These are phyloP conservation scores for Volucella inanis DNA, from an alignment of 2,888 invertebrate genomes.

Conservation along the genomic window DNA sequence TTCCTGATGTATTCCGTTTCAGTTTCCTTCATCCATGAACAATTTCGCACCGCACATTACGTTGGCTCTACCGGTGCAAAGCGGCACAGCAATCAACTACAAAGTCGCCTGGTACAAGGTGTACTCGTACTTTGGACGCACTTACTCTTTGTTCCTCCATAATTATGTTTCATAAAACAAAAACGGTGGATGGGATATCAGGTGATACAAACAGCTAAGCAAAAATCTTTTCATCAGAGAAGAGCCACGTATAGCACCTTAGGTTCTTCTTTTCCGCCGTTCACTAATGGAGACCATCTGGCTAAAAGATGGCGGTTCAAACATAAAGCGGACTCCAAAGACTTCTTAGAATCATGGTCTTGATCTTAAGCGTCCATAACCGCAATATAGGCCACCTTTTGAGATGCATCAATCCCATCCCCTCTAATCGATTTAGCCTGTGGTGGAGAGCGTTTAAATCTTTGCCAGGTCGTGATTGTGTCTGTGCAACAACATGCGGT, in stretches of 20 bases:
- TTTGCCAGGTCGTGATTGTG: conserved; percentile 26
- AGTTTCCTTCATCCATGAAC: conserved; percentile 65
- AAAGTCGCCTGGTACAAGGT: conserved; percentile 30
- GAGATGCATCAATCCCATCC: neutral
- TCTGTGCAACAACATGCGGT: conserved; percentile 47
- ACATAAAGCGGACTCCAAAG: conserved; percentile 7
- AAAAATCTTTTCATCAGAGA: neutral
- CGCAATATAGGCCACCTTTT: conserved; percentile 13
- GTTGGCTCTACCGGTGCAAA: conserved; percentile 26
- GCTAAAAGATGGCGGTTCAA: conserved; percentile 21
- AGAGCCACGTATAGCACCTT: neutral
- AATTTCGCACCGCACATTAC: conserved; percentile 58
- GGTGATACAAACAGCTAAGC: conserved; percentile 39
- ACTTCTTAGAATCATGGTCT: conserved; percentile 20
- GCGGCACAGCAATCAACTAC: conserved; percentile 25
- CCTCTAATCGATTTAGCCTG: conserved; percentile 31
- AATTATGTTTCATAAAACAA: conserved; percentile 46
- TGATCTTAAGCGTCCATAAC: conserved; percentile 9
- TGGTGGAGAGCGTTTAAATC: conserved; percentile 50
- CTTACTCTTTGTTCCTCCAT: conserved; percentile 51
- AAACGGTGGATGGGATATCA: conserved; percentile 33
- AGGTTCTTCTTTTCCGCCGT: neutral
- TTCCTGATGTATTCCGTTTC: conserved; percentile 67
- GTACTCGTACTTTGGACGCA: conserved; percentile 39
- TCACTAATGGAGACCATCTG: conserved; percentile 22